Base-by-base conservation (phyloP, 2,113 vertebrate genomes). In the Cisticola juncidis region DNA sequence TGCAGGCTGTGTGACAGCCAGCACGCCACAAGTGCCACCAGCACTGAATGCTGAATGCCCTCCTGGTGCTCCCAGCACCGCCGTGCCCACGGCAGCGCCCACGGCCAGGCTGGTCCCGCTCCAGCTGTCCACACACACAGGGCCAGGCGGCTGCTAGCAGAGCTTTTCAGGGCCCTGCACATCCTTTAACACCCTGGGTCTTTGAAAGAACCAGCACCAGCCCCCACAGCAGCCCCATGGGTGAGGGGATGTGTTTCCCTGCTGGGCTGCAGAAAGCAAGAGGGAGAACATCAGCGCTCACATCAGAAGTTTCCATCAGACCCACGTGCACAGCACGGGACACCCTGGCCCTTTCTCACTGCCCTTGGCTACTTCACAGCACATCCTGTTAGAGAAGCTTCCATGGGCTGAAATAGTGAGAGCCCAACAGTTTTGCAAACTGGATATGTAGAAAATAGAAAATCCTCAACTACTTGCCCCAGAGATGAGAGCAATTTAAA, bases 1-100 rank as follows among this genome's bases (percentile, higher is more conserved):
- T 11, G 40, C 8, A 40, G 71, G 66, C 38, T 62, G 58, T 47
- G 44, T 4, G 25, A 50, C 64, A 81, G 78, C 33, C 44, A 26
- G 12, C 47, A 28, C 0, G 4, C 31, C 76, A 62, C 29, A 8
- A 29, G 62, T 0, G 9, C 25, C 48, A 36, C 12, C 53, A 18
- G 6, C 71, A 5, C 38, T 0, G 1, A 23, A 8, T 0, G 1
- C 38, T 0, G 1, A 20, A 9, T 0, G 1, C 65, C 35, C 11
- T 31, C 29, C 48, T 0, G 5, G 31, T 19, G 38, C 3, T 76
- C 42, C 71, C 3, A 3, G 31, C 0, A 4, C 62, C 54, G 62
- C 72, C 0, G 1, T 1, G 26, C 56, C 24, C 5, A 1, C 2
- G 8, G 51, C 53, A 45, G 8, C 2, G n/a, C 65, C 69, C 48